Evolutionary conservation across 2,797 vertebrate species (phyloP).

Genomic region (Austrolebias charrua): DNA sequence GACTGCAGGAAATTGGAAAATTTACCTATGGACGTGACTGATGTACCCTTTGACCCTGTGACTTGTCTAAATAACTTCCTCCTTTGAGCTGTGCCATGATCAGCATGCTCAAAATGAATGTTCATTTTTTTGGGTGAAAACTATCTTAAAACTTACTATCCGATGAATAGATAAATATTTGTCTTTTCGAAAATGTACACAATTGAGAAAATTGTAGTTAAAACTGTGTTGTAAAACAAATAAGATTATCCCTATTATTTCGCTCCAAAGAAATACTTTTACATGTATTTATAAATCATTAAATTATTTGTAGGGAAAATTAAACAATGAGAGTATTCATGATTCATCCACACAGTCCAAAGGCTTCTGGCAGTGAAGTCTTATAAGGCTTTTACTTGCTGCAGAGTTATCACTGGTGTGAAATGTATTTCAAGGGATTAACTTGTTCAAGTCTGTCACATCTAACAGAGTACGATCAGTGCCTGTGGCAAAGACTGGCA

Average conservation of each 20-base stretch:
- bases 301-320: constrained; percentile 8
- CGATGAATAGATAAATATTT: not conserved
- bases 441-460: constrained; percentile 9
- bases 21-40: constrained; percentile 59
- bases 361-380: constrained; percentile 11
- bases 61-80: constrained; percentile 53
- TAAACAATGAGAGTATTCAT: constrained; percentile 29
- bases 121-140: constrained; percentile 35
- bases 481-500: constrained; percentile 17
- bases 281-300: constrained; percentile 29
- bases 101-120: constrained; percentile 18
- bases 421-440: constrained; percentile 14
- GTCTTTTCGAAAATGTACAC: constrained; percentile 7
- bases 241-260: not conserved
- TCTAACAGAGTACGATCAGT: not conserved
- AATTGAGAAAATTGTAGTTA: constrained; percentile 18
- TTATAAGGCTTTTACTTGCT: constrained; percentile 1
- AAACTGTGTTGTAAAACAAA: constrained; percentile 25
- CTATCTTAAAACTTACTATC: constrained; percentile 24
- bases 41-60: constrained; percentile 50
- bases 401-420: constrained; percentile 14
- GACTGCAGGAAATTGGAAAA: constrained; percentile 74
- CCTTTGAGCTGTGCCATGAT: constrained; percentile 35
- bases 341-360: constrained; percentile 19
- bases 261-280: constrained; percentile 10